These are phyloP conservation scores for Holothuria leucospilota DNA, from an alignment of 53 echinoderm and acorn worm species.

Conservation along the genomic window DNA sequence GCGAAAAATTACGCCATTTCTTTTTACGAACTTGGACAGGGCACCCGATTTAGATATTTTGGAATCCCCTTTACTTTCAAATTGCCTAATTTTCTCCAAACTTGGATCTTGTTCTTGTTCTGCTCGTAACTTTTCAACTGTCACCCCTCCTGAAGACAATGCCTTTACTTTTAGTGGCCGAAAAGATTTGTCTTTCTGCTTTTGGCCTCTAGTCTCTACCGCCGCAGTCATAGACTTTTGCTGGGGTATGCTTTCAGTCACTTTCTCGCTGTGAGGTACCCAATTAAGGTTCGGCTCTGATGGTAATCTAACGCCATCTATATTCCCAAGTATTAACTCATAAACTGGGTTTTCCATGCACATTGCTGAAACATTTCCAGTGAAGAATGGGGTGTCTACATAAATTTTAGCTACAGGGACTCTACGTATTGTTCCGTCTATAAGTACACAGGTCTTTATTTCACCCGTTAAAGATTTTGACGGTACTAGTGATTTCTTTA, in stretches of 20 bases:
- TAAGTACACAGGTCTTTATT: not conserved
- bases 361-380: not conserved
- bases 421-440: conserved; percentile 19
- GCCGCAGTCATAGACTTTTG: not conserved
- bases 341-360: conserved; percentile 28
- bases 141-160: not conserved
- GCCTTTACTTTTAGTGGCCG: not conserved
- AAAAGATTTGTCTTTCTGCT: not conserved
- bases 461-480: not conserved
- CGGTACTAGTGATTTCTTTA: not conserved
- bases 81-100: not conserved
- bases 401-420: not conserved
- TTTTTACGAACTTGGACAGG: not conserved
- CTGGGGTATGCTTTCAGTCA: too few relatives aligned
- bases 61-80: conserved; percentile 1
- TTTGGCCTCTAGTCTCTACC: conserved; percentile 38
- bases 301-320: conserved; percentile 17
- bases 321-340: conserved; percentile 21
- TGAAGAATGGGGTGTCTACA: conserved; percentile 21
- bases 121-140: not conserved
- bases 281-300: not conserved
- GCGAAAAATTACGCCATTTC: not conserved
- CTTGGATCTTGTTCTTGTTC: conserved; percentile 30
- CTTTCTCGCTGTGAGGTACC: too few relatives aligned
- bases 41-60: not conserved